Evolutionary conservation across 2,888 invertebrate species (phyloP).

Genomic region (Rhaphigaster nebulosa): DNA sequence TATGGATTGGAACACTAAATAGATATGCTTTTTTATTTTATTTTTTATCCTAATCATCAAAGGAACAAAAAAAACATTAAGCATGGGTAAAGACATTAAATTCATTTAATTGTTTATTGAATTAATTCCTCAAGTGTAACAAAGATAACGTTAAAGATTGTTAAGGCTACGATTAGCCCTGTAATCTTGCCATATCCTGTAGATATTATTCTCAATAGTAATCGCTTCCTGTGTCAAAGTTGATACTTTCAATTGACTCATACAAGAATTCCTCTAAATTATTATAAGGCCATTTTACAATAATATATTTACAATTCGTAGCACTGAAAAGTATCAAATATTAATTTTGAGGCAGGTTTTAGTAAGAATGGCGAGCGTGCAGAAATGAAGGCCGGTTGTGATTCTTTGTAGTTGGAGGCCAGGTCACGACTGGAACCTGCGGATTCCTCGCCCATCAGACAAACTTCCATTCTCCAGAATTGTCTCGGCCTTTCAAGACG

Average conservation of each 20-base stretch:
- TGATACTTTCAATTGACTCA: background rate
- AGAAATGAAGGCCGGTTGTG: slow-evolving; percentile 17
- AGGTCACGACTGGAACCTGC: slow-evolving; percentile 25
- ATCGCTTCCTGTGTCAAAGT: background rate
- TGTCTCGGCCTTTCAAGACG: background rate
- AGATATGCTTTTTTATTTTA: too few species aligned
- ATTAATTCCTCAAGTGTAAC: too few species aligned
- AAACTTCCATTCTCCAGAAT: slow-evolving; percentile 5
- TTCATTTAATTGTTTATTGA: too few species aligned
- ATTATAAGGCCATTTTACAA: background rate
- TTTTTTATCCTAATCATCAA: too few species aligned
- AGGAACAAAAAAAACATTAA: too few species aligned
- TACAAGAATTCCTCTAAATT: background rate
- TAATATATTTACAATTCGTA: background rate
- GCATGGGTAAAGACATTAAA: too few species aligned
- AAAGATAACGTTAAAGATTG: background rate
- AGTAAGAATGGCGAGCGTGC: background rate
- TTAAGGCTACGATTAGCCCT: background rate
- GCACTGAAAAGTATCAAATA: background rate
- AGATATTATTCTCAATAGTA: background rate
- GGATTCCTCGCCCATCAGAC: background rate
- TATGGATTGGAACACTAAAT: too few species aligned
- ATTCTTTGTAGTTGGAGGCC: slow-evolving; percentile 41
- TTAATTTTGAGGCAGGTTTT: background rate
- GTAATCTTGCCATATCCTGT: background rate